Evolutionary conservation across 2,113 vertebrate species (phyloP).

Genomic region (Sylvicapra grimmia): DNA sequence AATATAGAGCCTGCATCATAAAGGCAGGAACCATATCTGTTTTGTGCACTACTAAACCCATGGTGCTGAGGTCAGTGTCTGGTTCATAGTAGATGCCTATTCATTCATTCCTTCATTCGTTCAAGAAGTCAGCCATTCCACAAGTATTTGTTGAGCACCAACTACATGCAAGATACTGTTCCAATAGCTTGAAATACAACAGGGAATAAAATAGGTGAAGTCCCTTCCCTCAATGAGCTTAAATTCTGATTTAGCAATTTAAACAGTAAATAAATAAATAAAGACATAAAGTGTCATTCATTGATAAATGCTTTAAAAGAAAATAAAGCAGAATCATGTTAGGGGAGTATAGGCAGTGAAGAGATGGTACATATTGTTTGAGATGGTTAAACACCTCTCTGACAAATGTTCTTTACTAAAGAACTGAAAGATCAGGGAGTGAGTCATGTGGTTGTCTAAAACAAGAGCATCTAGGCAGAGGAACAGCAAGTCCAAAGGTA

Average conservation of each 20-base stretch:
- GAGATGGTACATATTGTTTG: not conserved
- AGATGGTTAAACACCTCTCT: not conserved
- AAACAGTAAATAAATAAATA: not conserved
- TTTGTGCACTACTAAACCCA: not conserved
- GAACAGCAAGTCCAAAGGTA: not conserved
- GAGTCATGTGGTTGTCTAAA: not conserved
- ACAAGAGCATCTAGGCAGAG: not conserved
- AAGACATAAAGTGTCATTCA: not conserved
- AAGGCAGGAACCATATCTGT: not conserved
- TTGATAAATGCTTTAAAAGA: not conserved
- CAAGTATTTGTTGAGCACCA: not conserved
- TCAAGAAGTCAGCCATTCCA: not conserved
- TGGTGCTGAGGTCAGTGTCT: not conserved
- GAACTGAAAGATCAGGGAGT: not conserved
- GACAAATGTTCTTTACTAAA: not conserved
- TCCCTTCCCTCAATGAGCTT: not conserved
- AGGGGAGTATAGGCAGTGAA: not conserved
- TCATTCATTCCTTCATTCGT: not conserved
- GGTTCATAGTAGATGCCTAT: not conserved
- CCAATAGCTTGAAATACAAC: not conserved
- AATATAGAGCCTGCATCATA: not conserved
- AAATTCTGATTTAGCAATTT: not conserved
- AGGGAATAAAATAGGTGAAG: not conserved
- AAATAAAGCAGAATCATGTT: not conserved
- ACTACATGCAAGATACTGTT: not conserved